Evolutionary conservation across 2,888 invertebrate species (phyloP).

Genomic region (Epinotia ramella): DNA sequence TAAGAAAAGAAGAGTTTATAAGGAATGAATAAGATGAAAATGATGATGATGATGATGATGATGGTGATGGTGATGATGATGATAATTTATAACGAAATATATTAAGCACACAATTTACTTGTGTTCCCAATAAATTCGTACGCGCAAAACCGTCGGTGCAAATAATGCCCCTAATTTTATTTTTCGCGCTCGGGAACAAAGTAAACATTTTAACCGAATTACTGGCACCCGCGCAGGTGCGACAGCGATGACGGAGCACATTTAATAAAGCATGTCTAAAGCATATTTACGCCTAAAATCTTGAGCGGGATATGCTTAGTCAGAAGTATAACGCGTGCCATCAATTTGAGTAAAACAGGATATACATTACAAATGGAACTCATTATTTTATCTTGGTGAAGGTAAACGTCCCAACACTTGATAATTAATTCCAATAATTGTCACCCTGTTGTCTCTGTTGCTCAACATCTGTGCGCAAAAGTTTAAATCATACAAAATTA

Average conservation of each 20-base stretch:
- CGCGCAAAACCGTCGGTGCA: neutral
- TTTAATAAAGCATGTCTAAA: conserved; percentile 34
- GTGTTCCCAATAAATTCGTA: neutral
- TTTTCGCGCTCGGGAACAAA: conserved; percentile 12
- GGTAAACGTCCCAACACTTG: too few species aligned
- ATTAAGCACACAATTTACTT: neutral
- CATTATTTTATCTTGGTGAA: neutral
- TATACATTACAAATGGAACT: neutral
- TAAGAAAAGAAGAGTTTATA: too few species aligned
- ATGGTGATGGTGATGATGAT: too few species aligned
- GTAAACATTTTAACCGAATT: conserved; percentile 39
- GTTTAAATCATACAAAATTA: neutral
- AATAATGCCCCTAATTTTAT: conserved; percentile 24
- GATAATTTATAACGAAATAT: neutral
- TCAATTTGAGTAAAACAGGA: neutral
- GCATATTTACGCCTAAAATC: conserved; percentile 10
- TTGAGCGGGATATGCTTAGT: neutral
- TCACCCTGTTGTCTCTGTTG: neutral
- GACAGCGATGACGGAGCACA: conserved; percentile 33
- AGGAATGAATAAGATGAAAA: too few species aligned
- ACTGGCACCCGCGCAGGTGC: conserved; percentile 28
- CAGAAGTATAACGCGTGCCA: neutral
- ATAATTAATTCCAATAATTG: neutral
- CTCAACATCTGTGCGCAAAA: neutral
- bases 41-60: too few species aligned